Base-by-base conservation (phyloP, 2,888 invertebrate genomes). In the Tortricodes alternella region DNA sequence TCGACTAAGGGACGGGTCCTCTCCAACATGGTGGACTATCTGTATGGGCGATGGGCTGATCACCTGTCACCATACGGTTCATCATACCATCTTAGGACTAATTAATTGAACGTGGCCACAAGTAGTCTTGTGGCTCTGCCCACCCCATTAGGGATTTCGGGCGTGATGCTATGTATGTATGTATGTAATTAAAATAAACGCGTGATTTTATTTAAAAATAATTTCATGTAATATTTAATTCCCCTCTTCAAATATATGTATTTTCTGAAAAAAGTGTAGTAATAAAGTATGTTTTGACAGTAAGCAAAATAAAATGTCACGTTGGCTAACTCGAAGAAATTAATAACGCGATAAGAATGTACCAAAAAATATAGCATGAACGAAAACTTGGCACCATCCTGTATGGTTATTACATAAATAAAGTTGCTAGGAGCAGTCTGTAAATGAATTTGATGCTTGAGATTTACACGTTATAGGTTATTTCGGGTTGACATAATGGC, bases 261-360 rank as follows among this genome's bases (percentile, higher is more conserved):
- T 29, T 35, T 27, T 52, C 23, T 27, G 21, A 23, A 34, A 44
- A 41, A 18, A 18, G 13, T 19, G 38, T 24, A 8, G 39, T 24
- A 46, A 32, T 38, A 39, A 53, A 46, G 13, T 13, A 46, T 1
- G 9, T 16, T 38, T n/a, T 53, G 46, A 32, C 53, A 46, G 13
- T 2, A 1, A 46, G 39, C 38, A 46, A 46, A 53, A 53, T 53
- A 53, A 53, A 53, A 24, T 53, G 53, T 39, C 53, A 39, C 9
- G 24, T 34, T 7, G 9, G 21, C 18, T 39, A 18, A 46, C 39
- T 23, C 15, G 18, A 39, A 11, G 11, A 23, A 46, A 53, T 53
- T 53, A 46, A 53, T 46, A 38, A 53, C 37, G 21, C 18, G 11
- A 27, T 43, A 27, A 37, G 18, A 44, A 19, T 21, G 7, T 29